A percentile compares a stretch with the other conserved stretches of the same genome.
Conservation (phyloP, 2,797 vertebrate genomes). For the Urophycis tenuis region DNA sequence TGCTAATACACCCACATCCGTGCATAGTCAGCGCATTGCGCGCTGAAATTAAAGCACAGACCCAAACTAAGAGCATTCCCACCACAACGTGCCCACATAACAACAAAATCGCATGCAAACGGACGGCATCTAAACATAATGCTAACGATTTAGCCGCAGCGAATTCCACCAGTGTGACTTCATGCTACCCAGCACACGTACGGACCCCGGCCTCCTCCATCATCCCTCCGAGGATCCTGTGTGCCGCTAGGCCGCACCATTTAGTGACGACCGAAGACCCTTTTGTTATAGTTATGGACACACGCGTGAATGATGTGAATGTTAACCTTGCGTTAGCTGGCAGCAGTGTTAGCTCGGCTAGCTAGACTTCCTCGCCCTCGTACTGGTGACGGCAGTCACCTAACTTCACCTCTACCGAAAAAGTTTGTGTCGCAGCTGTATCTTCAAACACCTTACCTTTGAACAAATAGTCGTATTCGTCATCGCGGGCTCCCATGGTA, state of each 20-base stretch:
- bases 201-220: no score
- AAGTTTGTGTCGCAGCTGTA: neutral
- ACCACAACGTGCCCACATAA: neutral
- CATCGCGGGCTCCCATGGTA: conserved; percentile 66
- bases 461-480: conserved; percentile 72
- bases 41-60: neutral
- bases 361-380: conserved; percentile 50
- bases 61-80: neutral
- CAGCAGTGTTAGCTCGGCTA: conserved; percentile 40
- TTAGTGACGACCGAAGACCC: no score
- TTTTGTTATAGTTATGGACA: neutral
- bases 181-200: neutral
- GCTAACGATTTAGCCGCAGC: neutral
- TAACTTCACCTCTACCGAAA: conserved; percentile 5
- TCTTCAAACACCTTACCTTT: conserved; percentile 55
- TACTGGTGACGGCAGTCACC: conserved; percentile 9
- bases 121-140: neutral
- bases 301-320: no score
- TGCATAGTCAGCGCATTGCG: neutral
- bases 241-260: no score
- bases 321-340: neutral
- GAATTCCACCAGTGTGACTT: neutral
- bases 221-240: no score
- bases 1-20: no score
- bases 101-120: neutral